Base-by-base conservation (phyloP, 2,888 invertebrate species). In the Eledone cirrhosa region DNA sequence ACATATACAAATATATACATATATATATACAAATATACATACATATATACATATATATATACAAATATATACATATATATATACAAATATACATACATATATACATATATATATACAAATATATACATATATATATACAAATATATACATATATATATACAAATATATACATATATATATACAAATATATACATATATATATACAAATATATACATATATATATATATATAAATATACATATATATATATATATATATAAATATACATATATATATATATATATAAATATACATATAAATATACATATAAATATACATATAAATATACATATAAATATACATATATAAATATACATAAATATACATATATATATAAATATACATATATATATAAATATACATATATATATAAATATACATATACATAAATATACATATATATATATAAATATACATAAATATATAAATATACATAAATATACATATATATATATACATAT, bases 181-280 rank as follows among this genome's bases (percentile, higher is more conserved):
- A 53, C 19, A 53, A 16, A 53, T 53, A 53, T 53, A 53, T 53
- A 53, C 53, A 53, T 53, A 53, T 53, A 53, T 19, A 53, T 53
- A 53, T 53, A 53, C 19, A 53, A 13, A 53, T 53, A 53, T 53
- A 53, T 19, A 53, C 19, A 53, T 53, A 53, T 53, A 53, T 69
- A n/a, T 69, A 27, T n/a, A 69, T 69, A n/a, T 27, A 69, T n/a
- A 29, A 16, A 69, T 69, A 29, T 19, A 69, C n/a, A 29, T 69
- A 69, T 69, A 29, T 27, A 69, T 69, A 29, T n/a, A 27, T 27
- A 69, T 69, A 29, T 16, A 69, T 69, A 27, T 29, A 27, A 14
- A 69, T 69, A 69, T 29, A 27, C 14, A 27, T n/a, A 29, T 69
- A 29, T 69, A 29, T 16, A 27, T 69, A 29, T n/a, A 27, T 27